Percentiles rank a stretch among this genome's conserved stretches.
phyloP scores from a whole-genome alignment of 2,888 invertebrate species.

The Scaptomyza cyrtandrae region DNA sequence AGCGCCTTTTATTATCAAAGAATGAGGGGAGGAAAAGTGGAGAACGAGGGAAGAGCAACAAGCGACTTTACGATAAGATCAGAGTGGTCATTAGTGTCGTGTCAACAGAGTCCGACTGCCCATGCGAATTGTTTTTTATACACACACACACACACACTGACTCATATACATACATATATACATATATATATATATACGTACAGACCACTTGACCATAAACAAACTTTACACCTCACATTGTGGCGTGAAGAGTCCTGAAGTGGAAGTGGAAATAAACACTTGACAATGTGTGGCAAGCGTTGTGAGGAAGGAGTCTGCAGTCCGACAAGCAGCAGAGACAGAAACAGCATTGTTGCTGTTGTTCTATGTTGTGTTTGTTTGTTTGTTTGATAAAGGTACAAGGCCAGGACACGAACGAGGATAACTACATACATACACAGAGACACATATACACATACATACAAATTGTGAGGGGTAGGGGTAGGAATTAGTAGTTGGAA shows the following conservation, averaged over 20 bases:
- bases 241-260: constrained; percentile 60
- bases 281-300: constrained; percentile 17
- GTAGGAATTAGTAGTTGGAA: constrained; percentile 44
- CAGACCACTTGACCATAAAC: constrained; percentile 77
- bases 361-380: constrained; percentile 16
- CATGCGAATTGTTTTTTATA: constrained; percentile 36
- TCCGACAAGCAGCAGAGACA: constrained; percentile 9
- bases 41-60: constrained; percentile 33
- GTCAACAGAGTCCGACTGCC: constrained; percentile 65
- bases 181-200: constrained; percentile 18
- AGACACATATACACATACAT: background rate
- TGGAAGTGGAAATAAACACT: constrained; percentile 76
- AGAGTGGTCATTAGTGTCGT: constrained; percentile 78
- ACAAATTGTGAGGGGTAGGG: background rate
- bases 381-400: constrained; percentile 45
- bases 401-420: constrained; percentile 22
- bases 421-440: constrained; percentile 1
- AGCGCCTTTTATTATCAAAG: background rate
- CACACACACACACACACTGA: background rate
- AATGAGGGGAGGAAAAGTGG: background rate
- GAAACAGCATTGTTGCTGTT: constrained; percentile 39
- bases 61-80: constrained; percentile 61
- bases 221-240: constrained; percentile 80
- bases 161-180: constrained; percentile 10
- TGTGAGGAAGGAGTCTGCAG: constrained; percentile 1